Evolutionary conservation across 2,888 invertebrate genomes (phyloP).

Genomic region (Lasioglossum marginatum): DNA sequence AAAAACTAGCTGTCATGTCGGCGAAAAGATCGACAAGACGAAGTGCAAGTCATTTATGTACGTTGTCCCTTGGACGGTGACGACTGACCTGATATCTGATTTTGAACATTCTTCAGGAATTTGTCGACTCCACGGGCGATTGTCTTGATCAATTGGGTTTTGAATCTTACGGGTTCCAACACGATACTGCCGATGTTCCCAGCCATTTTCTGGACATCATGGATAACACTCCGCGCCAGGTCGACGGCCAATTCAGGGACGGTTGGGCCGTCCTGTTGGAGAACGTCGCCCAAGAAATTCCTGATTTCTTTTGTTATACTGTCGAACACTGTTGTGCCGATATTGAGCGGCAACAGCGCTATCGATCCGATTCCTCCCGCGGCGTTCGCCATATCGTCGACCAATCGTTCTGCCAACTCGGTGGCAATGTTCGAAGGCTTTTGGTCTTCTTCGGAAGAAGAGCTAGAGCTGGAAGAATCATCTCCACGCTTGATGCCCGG

Average conservation of each 20-base stretch:
- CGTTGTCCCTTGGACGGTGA: not conserved
- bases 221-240: not conserved
- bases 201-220: rapidly evolving
- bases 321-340: not conserved
- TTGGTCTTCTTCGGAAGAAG: not conserved
- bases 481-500: not conserved
- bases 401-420: not conserved
- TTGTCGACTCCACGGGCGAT: rapidly evolving
- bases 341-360: not conserved
- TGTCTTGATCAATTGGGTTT: not conserved
- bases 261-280: not conserved
- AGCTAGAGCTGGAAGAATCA: not conserved
- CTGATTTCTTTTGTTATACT: not conserved
- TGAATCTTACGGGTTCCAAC: not conserved
- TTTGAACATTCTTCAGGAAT: not conserved
- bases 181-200: rapidly evolving
- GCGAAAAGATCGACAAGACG: not conserved
- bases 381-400: rapidly evolving
- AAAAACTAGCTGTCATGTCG: not conserved
- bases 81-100: not conserved
- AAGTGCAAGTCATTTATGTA: not conserved
- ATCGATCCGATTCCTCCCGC: not conserved
- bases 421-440: not conserved
- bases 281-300: not conserved
- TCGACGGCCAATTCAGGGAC: not conserved